Base-by-base conservation (phyloP, 2,113 vertebrate genomes). In the Amblyornis subalaris region DNA sequence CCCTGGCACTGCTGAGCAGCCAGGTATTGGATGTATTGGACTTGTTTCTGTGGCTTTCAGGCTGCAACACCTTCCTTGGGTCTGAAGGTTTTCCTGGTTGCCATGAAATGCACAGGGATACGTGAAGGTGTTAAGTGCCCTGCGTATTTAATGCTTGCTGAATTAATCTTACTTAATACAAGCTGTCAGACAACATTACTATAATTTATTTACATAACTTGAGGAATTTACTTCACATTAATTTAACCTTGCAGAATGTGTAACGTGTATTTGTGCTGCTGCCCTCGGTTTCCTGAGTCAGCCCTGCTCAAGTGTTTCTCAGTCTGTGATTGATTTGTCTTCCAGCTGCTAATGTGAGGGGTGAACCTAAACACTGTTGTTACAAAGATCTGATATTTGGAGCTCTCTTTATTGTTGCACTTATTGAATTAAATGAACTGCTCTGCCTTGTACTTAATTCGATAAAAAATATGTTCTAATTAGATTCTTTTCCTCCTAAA, bases 191-290 rank as follows among this genome's bases (percentile, higher is more conserved):
- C 74, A 93, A 57, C 64, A 51, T 95, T 88, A 55, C 82, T 93
- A 10, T 96, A 96, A 95, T 94, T 95, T 95, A 91, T 96, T 96
- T 95, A 81, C 94, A 84, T 95, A 96, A 94, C 86, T 76, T 48
- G 47, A 91, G 94, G 88, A 90, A 77, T 93, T 96, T 96, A 74
- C 44, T 94, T 93, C 69, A 38, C 64, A 17, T 90, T 72, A 93
- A 69, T 86, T 84, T 96, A 88, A 96, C 95, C 94, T 96, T 95
- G 93, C 86, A 82, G 86, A 89, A 74, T 23, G 3, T 94, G 75
- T 80, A 74, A 74, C 2, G 64, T 44, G 85, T 62, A 17, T 80
- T 71, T 89, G 67, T 93, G 62, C 78, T 23, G 13, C 74, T 90
- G 92, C 85, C 67, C 88, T 93, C 4, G 0, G n/a, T 64, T 85